Base-by-base conservation (phyloP, 2,797 vertebrate species). In the Gymnodraco acuticeps region DNA sequence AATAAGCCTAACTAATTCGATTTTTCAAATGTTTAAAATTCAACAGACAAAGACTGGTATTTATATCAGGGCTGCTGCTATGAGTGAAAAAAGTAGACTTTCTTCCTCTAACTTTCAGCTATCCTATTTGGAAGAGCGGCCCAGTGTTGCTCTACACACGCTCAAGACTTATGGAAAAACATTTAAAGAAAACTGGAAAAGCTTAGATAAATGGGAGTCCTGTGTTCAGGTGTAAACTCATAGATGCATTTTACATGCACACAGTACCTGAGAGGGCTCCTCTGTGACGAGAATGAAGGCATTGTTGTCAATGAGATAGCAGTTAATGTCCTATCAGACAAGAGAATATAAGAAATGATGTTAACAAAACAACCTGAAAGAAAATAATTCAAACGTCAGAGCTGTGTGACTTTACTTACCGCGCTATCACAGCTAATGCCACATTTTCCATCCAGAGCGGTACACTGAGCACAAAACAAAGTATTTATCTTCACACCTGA, bases 291-390 rank as follows among this genome's bases (percentile, higher is more conserved):
- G 95, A 86, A 99, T 98, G 90, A 99, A 99, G 76, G 97, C 98
- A 23, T 99, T 99, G 91, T 99, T 99, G 93, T 99, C 98, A 79
- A 99, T 99, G 85, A 99, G 95, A 89, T 99, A 99, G 89, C 98
- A 99, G 89, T 96, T 99, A 76, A 99, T 96, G 81, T 96, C 95
- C 98, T 99, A 92, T 75, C 3, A 61, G 68, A 54, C 41, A 10
- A 15, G 17, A 2, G 14, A 66, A 72, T 12, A 66, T 64, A 63
- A 33, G 66, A 0, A 27, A 77, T 15, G 23, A 19, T 5, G 4
- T 75, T 16, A 14, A 48, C 41, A n/a, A 60, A 54, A 51, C 14
- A 52, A 71, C 5, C 2, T 38, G 11, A 11, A 16, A 19, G 41
- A 16, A 38, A 23, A 14, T 6, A 27, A 7, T 6, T 13, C 0